Evolutionary conservation across 2,797 vertebrate species (phyloP).

Genomic region (Crypturellus tataupa): DNA sequence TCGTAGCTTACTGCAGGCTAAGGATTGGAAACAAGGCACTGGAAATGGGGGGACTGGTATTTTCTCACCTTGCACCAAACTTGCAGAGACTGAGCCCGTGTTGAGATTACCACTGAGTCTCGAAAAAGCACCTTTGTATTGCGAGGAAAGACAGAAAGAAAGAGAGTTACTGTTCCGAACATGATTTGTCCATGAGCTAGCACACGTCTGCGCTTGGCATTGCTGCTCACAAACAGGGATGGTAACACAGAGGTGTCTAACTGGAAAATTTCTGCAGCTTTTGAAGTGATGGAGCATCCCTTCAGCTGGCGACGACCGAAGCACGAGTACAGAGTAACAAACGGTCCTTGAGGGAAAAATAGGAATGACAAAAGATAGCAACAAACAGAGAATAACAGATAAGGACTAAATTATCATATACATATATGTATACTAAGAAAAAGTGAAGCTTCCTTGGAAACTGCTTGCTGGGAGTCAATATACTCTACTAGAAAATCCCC

Average conservation of each 20-base stretch:
- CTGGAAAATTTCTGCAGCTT: neutral
- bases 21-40: slow-evolving; percentile 3
- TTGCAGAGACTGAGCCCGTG: neutral
- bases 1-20: slow-evolving; percentile 39
- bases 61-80: neutral
- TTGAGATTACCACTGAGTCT: neutral
- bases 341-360: neutral
- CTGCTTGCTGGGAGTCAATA: neutral
- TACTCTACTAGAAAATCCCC: neutral
- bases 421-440: too few relatives aligned
- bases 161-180: neutral
- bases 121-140: neutral
- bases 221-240: neutral
- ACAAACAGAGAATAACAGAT: neutral
- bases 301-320: neutral
- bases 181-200: accelerated
- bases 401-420: neutral
- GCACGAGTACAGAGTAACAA: neutral
- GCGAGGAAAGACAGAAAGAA: neutral
- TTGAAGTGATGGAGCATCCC: neutral
- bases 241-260: neutral
- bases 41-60: neutral
- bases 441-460: neutral
- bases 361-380: neutral
- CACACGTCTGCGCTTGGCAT: accelerated